Evolutionary conservation across 2,888 invertebrate species (phyloP).

Genomic region (Liposcelis brunnea): DNA sequence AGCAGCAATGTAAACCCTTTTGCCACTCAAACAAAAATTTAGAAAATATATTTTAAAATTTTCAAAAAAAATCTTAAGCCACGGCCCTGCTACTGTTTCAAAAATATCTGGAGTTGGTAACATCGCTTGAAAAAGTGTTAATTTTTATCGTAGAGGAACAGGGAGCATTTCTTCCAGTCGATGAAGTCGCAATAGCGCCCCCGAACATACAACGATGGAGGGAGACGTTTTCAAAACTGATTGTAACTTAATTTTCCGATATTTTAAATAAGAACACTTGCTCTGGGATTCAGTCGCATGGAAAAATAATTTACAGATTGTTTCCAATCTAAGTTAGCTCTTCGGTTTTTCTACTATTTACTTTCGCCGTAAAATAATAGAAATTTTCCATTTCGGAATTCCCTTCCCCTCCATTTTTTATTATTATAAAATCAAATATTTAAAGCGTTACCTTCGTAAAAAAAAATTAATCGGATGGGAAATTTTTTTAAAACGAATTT

Average conservation of each 20-base stretch:
- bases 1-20: too few relatives aligned
- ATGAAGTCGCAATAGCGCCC: neutral
- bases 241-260: constrained; percentile 7
- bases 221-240: neutral
- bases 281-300: neutral
- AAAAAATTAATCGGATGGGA: too few relatives aligned
- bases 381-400: neutral
- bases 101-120: neutral
- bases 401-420: too few relatives aligned
- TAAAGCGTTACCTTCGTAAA: too few relatives aligned
- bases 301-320: constrained; percentile 9
- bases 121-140: constrained; percentile 9
- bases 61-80: too few relatives aligned
- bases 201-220: constrained; percentile 4
- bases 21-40: too few relatives aligned
- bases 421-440: too few relatives aligned
- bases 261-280: constrained; percentile 9
- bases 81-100: too few relatives aligned
- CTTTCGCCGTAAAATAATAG: neutral
- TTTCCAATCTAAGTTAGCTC: constrained; percentile 2
- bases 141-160: constrained; percentile 8
- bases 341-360: neutral
- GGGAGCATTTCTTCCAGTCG: constrained; percentile 7
- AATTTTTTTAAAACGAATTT: too few relatives aligned
- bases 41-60: too few relatives aligned